Percentiles rank a stretch among this genome's conserved stretches.
Conservation (phyloP, 2,797 vertebrate species). For the Danionella dracula region DNA sequence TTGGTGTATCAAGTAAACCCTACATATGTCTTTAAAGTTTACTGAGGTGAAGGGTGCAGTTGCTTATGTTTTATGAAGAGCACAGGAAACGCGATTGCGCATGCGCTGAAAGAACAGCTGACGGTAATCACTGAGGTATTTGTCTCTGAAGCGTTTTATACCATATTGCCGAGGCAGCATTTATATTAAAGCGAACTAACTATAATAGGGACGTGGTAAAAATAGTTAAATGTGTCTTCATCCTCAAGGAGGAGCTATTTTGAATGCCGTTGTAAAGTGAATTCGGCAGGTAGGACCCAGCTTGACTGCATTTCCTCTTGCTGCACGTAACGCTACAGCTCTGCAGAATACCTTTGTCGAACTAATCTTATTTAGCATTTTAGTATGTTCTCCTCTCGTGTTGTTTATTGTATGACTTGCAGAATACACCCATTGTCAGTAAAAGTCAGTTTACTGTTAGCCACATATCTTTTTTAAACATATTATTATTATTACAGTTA, state of each 20-base stretch:
- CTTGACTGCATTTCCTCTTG: not conserved
- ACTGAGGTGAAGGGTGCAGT: not conserved
- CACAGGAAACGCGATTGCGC: slow-evolving; percentile 28
- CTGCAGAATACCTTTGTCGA: too few relatives aligned
- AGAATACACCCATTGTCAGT: too few relatives aligned
- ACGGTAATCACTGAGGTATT: slow-evolving; percentile 23
- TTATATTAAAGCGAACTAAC: not conserved
- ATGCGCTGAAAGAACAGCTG: slow-evolving; percentile 37
- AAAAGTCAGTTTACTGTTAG: too few relatives aligned
- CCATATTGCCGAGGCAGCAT: not conserved
- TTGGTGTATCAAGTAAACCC: not conserved
- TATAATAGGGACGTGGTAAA: not conserved
- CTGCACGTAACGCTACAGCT: slow-evolving; percentile 25
- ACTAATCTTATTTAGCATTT: too few relatives aligned
- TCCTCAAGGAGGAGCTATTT: slow-evolving; percentile 18
- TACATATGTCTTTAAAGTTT: not conserved
- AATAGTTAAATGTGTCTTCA: not conserved
- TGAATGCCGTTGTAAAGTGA: slow-evolving; percentile 41
- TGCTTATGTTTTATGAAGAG: not conserved
- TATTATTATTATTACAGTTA: too few relatives aligned
- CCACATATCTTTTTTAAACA: too few relatives aligned
- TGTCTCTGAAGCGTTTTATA: slow-evolving; percentile 15
- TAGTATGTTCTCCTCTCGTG: too few relatives aligned
- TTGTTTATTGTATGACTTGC: too few relatives aligned
- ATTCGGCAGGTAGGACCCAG: slow-evolving; percentile 58